Evolutionary conservation across 2,113 vertebrate genomes (phyloP), one percentile per base, ranked within the genome.

Genomic region (Capra hircus): DNA sequence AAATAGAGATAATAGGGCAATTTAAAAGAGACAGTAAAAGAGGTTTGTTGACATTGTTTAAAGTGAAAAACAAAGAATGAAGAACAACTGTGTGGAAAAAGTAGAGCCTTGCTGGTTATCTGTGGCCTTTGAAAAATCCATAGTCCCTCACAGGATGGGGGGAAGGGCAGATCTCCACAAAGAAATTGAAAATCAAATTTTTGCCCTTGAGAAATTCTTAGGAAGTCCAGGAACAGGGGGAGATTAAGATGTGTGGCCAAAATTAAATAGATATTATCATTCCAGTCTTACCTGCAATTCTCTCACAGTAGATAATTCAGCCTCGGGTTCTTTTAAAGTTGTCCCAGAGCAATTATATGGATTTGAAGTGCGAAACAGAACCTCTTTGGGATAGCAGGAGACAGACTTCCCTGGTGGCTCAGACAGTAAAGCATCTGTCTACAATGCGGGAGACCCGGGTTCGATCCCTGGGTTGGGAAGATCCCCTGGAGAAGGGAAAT

Each of bases 311-410:
- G 33, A 80, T 89, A 82, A 86, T 80, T 91, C 40, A 88, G 23
- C 57, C 23, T 97, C 57, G 36, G 25, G 2, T 85, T 64, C 64
- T 91, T 71, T 94, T 48, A 90, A 91, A 93, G 12, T 71, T 88
- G 36, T 85, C 53, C 52, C 36, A 52, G 57, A 95, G 53, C 33
- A 91, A 91, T 85, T 85, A 15, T 52, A 48, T 91, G 19, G 15
- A 74, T 64, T 91, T 91, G 28, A 97, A 96, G 89, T 93, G 40
- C 14, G 77, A 96, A 97, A 80, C 27, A 81, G 25, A 95, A 85
- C 74, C 3, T 67, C 33, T 80, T 50, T 33, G 77, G 30, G 9
- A 16, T 62, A 55, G 36, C 16, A 77, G 25, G 48, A 92, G 45
- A 84, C 64, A 12, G 12, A 50, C 12, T 50, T 50, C 48, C 48